Percentiles rank a stretch among this genome's conserved stretches.
phyloP scores from a whole-genome alignment of 2,888 invertebrate genomes.

The Cremastobaeus sp. region DNA sequence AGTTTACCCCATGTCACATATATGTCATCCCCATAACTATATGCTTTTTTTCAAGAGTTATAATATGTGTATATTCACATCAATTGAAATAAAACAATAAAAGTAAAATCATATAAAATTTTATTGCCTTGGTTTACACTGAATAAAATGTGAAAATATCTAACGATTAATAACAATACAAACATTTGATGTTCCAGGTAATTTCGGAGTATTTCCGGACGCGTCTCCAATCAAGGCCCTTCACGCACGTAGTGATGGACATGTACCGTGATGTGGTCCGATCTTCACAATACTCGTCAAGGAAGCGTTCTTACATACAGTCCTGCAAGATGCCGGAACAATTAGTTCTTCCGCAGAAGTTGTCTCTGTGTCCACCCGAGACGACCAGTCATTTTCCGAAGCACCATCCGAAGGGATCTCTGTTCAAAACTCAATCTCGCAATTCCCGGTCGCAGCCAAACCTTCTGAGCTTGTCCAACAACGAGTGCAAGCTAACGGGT shows the following conservation, averaged over 20 bases:
- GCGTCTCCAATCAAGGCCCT: conserved; percentile 80
- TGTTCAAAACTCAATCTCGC: conserved; percentile 73
- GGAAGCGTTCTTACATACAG: conserved; percentile 68
- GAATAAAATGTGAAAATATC: too few relatives aligned
- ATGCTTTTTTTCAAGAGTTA: too few relatives aligned
- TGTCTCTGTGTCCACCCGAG: conserved; percentile 22
- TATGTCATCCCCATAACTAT: too few relatives aligned
- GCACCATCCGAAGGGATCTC: conserved; percentile 68
- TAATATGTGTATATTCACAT: too few relatives aligned
- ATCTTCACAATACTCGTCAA: conserved; percentile 72
- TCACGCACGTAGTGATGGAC: conserved; percentile 82
- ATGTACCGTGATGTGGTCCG: conserved; percentile 80
- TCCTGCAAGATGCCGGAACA: conserved; percentile 51
- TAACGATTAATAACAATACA: too few relatives aligned
- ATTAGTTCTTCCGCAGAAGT: conserved; percentile 1
- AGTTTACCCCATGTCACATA: too few relatives aligned
- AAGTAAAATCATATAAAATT: too few relatives aligned
- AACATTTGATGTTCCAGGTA: too few relatives aligned
- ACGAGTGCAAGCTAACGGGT: conserved; percentile 36
- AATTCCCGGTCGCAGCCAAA: conserved; percentile 76
- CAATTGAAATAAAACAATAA: too few relatives aligned
- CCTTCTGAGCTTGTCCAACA: conserved; percentile 68
- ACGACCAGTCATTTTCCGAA: conserved; percentile 56
- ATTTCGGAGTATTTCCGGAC: conserved; percentile 82
- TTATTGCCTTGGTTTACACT: too few relatives aligned